Percentiles rank a stretch among this genome's conserved stretches.
Conservation (phyloP, 2,797 vertebrate species). For the Rhinella marina region DNA sequence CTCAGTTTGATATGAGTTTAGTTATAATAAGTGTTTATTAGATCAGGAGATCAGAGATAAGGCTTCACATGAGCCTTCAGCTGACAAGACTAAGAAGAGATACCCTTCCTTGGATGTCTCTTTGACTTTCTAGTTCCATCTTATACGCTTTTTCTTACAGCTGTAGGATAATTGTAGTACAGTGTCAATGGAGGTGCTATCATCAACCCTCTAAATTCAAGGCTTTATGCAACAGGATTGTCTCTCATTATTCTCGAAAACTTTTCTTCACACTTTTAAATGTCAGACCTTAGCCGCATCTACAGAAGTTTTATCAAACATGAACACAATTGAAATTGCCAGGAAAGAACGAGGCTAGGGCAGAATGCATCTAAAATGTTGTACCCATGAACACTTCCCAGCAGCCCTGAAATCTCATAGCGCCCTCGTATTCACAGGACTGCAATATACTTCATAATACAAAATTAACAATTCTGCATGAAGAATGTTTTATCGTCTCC, state of each 20-base stretch:
- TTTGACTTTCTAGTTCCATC: not conserved
- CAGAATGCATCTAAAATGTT: not conserved
- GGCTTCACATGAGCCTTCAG: too few relatives aligned
- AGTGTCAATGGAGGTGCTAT: not conserved
- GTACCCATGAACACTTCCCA: not conserved
- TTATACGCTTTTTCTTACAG: not conserved
- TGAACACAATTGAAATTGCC: not conserved
- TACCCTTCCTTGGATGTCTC: not conserved
- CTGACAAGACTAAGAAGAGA: too few relatives aligned
- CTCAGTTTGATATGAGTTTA: too few relatives aligned
- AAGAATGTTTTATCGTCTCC: too few relatives aligned
- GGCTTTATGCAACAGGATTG: not conserved
- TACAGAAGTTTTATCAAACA: conserved; percentile 1
- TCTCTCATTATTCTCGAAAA: not conserved
- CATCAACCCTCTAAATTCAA: not conserved
- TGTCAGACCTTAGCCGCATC: not conserved
- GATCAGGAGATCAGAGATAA: too few relatives aligned
- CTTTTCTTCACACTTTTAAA: not conserved
- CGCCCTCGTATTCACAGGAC: not conserved
- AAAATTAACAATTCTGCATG: not conserved
- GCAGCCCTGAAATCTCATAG: not conserved
- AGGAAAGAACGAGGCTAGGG: not conserved
- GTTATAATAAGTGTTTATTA: too few relatives aligned
- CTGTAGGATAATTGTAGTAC: not conserved
- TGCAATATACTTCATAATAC: not conserved